phyloP scores from a whole-genome alignment of 1,140 invertebrate species.

The Eriosoma lanigerum region DNA sequence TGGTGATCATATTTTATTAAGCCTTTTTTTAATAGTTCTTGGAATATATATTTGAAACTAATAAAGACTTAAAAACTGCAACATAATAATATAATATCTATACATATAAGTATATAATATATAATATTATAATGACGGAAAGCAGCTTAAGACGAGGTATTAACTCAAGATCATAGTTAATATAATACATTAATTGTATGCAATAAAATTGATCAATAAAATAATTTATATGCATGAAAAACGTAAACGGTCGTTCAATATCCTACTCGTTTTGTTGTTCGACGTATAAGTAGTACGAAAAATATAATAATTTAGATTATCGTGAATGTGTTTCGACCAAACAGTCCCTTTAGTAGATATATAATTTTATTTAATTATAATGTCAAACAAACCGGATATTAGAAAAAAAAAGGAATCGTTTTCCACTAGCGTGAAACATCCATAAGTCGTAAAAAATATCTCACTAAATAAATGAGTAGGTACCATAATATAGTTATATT shows the following conservation, averaged over 20 bases:
- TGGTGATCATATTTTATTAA: neutral
- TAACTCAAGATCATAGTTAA: slow-evolving; percentile 13
- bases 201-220: slow-evolving; percentile 24
- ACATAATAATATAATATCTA: neutral
- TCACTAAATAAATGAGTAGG: neutral
- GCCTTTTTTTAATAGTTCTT: neutral
- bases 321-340: neutral
- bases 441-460: neutral
- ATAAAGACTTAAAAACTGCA: neutral
- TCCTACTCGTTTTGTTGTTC: neutral
- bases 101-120: neutral
- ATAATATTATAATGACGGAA: neutral
- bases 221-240: neutral
- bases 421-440: neutral
- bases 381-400: neutral
- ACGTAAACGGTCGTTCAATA: neutral
- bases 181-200: slow-evolving; percentile 5
- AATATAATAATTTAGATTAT: slow-evolving; percentile 8
- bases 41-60: neutral
- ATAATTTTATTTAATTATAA: too few species aligned
- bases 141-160: neutral
- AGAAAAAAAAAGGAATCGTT: neutral
- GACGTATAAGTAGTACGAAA: neutral
- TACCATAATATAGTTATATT: neutral
- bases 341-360: neutral